Base-by-base conservation (phyloP, 2,113 vertebrate species). In the Myxocyprinus asiaticus region DNA sequence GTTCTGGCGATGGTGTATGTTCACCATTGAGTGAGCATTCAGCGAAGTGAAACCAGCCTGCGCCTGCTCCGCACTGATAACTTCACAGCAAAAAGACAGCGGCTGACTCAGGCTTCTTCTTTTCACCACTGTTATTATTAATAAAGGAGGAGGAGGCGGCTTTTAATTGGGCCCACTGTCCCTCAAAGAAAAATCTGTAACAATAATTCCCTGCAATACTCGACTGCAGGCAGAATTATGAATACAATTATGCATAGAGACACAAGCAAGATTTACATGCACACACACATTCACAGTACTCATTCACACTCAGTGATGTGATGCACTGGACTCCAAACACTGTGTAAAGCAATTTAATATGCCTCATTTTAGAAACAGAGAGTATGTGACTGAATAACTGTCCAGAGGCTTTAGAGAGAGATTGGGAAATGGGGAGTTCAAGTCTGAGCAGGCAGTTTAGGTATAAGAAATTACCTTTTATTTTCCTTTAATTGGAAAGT, bases 11-110 rank as follows among this genome's bases (percentile, higher is more conserved):
- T 22, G 65, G 62, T 87, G 80, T 87, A 86, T 81, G 87, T 92
- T 92, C 89, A 90, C 86, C 48, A 85, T 84, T 89, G 88, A 91
- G 83, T 89, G 89, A 88, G 85, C 89, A 89, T 90, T 90, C 88
- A 88, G 85, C 85, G 81, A 87, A 88, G 89, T 90, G 91, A 92
- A 87, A 91, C 90, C 80, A 61, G 83, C 78, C 86, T 88, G 73
- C 12, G 83, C 89, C 90, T 92, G 91, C 88, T 80, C 87, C 74
- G 85, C 83, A 67, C 91, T 91, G 90, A 93, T 93, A 94, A 92
- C 79, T 84, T 78, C 79, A 78, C 69, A 84, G 79, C 69, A 69
- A 55, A 67, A 11, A 55, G 70, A 65, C 63, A 55, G 61, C 62
- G 53, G 69, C 33, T 7, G 70, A 79, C 71, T 81, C 80, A 17